Base-by-base conservation (phyloP, 2,888 invertebrate species). In the Eurytoma adleriae region DNA sequence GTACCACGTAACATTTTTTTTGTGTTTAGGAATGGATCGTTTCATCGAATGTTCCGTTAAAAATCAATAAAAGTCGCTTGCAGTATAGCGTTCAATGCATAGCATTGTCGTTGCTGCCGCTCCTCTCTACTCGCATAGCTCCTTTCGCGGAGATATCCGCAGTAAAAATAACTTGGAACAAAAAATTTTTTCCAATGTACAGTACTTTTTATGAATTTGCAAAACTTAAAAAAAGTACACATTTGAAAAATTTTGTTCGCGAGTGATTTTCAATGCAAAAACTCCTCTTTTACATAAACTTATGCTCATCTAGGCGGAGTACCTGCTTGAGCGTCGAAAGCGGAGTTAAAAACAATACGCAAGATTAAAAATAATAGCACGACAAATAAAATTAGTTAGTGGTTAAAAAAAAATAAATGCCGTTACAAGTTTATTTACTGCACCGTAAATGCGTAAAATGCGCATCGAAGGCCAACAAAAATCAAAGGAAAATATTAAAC, bases 401-500 rank as follows among this genome's bases (percentile, higher is more conserved):
- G 7, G 13, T 64, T 54, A 54, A 48, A 76, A 40, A 48, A 76
- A 78, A 70, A 62, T 50, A 74, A 10, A 40, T 40, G 40, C 40
- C 40, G 40, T 40, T 40, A 40, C 40, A 40, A 40, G 10, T 40
- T 40, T 40, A 40, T 40, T 73, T 74, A 30, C 52, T 66, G 50
- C 57, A 80, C 18, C 50, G 40, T 40, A 40, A 40, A 71, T 56
- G n/a, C 56, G 68, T 77, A 79, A 66, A 81, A 82, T 80, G 75
- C 78, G 61, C 56, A 73, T 82, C 82, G 78, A 83, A 82, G 79
- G 77, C 70, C 79, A 72, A 40, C 40, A 10, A 64, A 62, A 77
- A 52, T 30, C 2, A 73, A 54, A 30, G 24, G 1, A 73, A 54
- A 30, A 59, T 72, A 61, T n/a, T 14, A 69, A 27, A 61, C 30